Evolutionary conservation across 2,797 vertebrate genomes (phyloP), one percentile per base, ranked within the genome.

Genomic region (Chelidonichthys spinosus): DNA sequence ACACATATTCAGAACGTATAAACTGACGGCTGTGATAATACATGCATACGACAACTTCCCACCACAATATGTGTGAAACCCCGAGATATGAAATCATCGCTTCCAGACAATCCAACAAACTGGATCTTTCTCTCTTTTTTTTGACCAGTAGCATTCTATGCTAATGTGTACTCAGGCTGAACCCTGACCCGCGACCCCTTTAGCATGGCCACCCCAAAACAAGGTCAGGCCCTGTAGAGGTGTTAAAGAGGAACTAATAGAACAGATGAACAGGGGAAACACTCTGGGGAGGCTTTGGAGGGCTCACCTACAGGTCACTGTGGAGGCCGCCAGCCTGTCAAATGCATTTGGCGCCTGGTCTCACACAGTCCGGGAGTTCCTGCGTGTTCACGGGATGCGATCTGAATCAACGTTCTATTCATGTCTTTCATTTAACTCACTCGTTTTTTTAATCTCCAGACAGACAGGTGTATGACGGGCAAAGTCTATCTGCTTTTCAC

Each of bases 241-340:
- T 92, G 93, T 94, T 92, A 92, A 92, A 92, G 90, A 94, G 91
- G 89, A 92, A 89, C 89, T 91, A 92, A 94, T 90, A 77, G 87
- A 89, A 80, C 53, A 82, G 84, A 90, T 73, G 85, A 89, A 90
- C 79, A 81, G 61, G 39, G 66, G 78, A 81, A 86, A 82, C 77
- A 72, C 86, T 83, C 79, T 53, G 76, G 89, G 85, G 86, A 85
- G 44, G 74, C 36, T 69, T 64, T 62, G 53, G 62, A 59, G 37
- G 35, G 58, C 78, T 80, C 84, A 78, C 80, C 76, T 65, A 70
- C 36, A 40, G 82, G 85, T 87, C 88, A 86, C 33, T 13, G 62
- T 69, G 68, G 35, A 88, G 73, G 77, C 43, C 75, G 75, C 79
- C 72, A 81, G 52, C 68, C 37, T 67, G 82, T 77, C 71, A 69